These are phyloP conservation scores for Laodelphax striatellus DNA, from an alignment of 1,140 invertebrate genomes.

Conservation along the genomic window DNA sequence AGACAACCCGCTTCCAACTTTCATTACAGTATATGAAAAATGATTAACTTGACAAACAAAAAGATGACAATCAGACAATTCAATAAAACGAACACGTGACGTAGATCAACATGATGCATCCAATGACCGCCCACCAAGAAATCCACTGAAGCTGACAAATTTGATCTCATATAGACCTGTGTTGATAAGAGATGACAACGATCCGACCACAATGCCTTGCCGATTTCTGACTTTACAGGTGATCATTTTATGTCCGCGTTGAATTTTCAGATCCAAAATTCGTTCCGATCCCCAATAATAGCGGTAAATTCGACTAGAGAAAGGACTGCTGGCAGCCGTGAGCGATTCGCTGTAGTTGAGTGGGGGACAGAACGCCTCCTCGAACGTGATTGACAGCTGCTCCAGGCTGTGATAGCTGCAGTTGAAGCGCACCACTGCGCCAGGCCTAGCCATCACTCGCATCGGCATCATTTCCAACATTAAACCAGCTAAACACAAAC, in stretches of 20 bases:
- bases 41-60: too few relatives aligned
- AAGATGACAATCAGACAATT: too few relatives aligned
- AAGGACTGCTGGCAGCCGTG: not conserved
- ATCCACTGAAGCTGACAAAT: slow-evolving; percentile 3
- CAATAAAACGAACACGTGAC: too few relatives aligned
- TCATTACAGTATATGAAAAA: too few relatives aligned
- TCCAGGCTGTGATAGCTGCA: slow-evolving; percentile 38
- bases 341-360: not conserved
- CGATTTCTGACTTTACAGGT: slow-evolving; percentile 28
- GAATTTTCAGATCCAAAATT: slow-evolving; percentile 25
- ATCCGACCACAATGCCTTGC: slow-evolving; percentile 25
- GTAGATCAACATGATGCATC: too few relatives aligned
- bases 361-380: slow-evolving; percentile 21
- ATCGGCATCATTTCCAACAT: slow-evolving; percentile 40
- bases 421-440: slow-evolving; percentile 32
- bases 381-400: slow-evolving; percentile 34
- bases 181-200: slow-evolving; percentile 26
- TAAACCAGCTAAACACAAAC: slow-evolving; percentile 27
- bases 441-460: slow-evolving; percentile 29
- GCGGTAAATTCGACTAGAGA: not conserved
- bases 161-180: slow-evolving; percentile 22
- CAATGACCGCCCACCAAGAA: too few relatives aligned
- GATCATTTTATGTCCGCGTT: slow-evolving; percentile 24
- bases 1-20: too few relatives aligned
- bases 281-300: slow-evolving; percentile 14